A percentile compares a stretch with the other conserved stretches of the same genome.
phyloP scores from a whole-genome alignment of 2,888 invertebrate genomes.

The Cosmopolites sordidus region DNA sequence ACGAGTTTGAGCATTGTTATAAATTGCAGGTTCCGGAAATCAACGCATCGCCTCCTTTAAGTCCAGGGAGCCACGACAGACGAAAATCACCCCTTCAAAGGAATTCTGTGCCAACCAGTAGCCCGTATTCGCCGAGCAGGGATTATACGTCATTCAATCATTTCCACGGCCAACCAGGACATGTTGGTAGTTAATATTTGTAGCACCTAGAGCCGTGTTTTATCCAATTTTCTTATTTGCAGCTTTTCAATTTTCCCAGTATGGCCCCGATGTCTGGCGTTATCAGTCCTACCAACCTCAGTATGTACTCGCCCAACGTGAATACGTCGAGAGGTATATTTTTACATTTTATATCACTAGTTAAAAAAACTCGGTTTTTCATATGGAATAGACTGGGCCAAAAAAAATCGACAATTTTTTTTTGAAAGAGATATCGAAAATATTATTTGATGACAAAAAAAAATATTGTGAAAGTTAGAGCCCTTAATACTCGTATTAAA shows the following conservation, averaged over 20 bases:
- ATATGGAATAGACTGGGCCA: no score
- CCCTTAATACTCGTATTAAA: no score
- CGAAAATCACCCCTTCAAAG: constrained; percentile 45
- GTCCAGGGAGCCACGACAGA: constrained; percentile 45
- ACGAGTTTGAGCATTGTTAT: not conserved
- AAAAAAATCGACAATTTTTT: no score
- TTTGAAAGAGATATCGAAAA: no score
- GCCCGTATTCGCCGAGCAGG: constrained; percentile 45
- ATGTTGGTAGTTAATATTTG: constrained; percentile 55
- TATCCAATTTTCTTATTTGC: constrained; percentile 39
- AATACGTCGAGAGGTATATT: constrained; percentile 61
- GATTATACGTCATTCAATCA: constrained; percentile 77
- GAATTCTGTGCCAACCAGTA: constrained; percentile 40
- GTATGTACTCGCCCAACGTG: constrained; percentile 72
- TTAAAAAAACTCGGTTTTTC: no score
- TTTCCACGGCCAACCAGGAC: constrained; percentile 87
- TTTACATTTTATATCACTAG: not conserved
- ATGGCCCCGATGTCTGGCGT: constrained; percentile 84
- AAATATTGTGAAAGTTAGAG: no score
- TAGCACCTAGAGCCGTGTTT: constrained; percentile 27
- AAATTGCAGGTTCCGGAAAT: constrained; percentile 32
- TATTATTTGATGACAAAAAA: no score
- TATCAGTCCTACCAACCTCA: constrained; percentile 83
- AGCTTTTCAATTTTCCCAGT: constrained; percentile 91
- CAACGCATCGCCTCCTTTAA: constrained; percentile 47